Evolutionary conservation across 2,888 invertebrate genomes (phyloP).

Genomic region (Acrocera orbiculus): DNA sequence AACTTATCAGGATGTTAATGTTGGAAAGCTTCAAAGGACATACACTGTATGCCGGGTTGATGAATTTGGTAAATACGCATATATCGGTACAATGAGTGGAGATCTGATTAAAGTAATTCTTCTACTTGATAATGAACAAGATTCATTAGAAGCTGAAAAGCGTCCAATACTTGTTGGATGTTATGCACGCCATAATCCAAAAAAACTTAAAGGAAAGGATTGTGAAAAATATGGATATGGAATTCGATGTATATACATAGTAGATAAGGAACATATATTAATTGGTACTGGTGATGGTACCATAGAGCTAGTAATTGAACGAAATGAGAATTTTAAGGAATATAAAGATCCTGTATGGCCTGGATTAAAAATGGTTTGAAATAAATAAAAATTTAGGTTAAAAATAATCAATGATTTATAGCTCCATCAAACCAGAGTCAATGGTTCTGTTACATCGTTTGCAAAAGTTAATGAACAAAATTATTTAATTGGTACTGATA

Average conservation of each 20-base stretch:
- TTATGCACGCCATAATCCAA: slow-evolving; percentile 30
- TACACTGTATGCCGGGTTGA: slow-evolving; percentile 58
- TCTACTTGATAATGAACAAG: slow-evolving; percentile 28
- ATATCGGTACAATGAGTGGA: slow-evolving; percentile 75
- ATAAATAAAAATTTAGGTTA: slow-evolving; percentile 14
- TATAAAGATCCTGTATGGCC: slow-evolving; percentile 38
- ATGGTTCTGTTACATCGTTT: slow-evolving; percentile 58
- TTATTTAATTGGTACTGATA: slow-evolving; percentile 56
- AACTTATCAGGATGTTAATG: slow-evolving; percentile 50
- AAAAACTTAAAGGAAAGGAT: slow-evolving; percentile 26
- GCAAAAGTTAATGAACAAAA: slow-evolving; percentile 38
- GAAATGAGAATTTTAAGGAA: slow-evolving; percentile 30
- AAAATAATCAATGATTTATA: slow-evolving; percentile 16
- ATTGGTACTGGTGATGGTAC: slow-evolving; percentile 78
- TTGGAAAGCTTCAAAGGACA: slow-evolving; percentile 60
- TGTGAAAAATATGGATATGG: slow-evolving; percentile 29
- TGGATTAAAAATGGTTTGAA: slow-evolving; percentile 34
- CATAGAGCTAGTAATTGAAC: slow-evolving; percentile 50
- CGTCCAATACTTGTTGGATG: slow-evolving; percentile 34
- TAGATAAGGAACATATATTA: slow-evolving; percentile 43
- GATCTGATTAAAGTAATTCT: slow-evolving; percentile 33
- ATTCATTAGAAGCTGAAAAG: slow-evolving; percentile 17
- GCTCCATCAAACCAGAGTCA: slow-evolving; percentile 39
- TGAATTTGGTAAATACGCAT: slow-evolving; percentile 51
- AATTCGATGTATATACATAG: slow-evolving; percentile 44